These are phyloP conservation scores for Pseudomugil tenellus DNA, from an alignment of 2,797 vertebrate species.

Conservation along the genomic window DNA sequence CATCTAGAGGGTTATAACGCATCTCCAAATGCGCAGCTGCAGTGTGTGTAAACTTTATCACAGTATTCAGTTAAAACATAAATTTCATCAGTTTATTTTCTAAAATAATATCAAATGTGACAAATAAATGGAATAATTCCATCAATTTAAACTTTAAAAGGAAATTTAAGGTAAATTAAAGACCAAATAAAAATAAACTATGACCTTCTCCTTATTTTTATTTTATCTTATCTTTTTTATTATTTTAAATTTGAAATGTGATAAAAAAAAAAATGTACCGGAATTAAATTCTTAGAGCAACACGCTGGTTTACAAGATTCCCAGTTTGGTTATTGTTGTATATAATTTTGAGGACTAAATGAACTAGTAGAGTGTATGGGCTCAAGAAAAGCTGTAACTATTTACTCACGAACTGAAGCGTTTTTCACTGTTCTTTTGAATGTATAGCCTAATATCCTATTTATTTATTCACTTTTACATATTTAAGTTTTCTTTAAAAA, in stretches of 20 bases:
- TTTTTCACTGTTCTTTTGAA: not conserved
- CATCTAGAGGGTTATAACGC: slow-evolving; percentile 80
- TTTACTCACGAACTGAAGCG: too few relatives aligned
- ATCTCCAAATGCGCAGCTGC: not conserved
- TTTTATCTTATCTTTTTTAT: too few relatives aligned
- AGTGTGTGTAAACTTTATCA: slow-evolving; percentile 17
- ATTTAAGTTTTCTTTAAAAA: too few relatives aligned
- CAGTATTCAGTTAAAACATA: slow-evolving; percentile 23
- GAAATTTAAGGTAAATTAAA: not conserved
- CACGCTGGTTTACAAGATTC: too few relatives aligned
- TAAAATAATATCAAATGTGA: not conserved
- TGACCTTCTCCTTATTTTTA: not conserved
- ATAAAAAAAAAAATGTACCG: not conserved
- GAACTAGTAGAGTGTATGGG: too few relatives aligned
- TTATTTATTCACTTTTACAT: too few relatives aligned
- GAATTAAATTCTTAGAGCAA: too few relatives aligned
- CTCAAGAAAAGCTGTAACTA: too few relatives aligned
- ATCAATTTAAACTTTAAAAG: too few relatives aligned
- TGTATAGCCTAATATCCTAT: not conserved
- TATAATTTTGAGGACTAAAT: too few relatives aligned
- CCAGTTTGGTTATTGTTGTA: too few relatives aligned
- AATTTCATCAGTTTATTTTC: not conserved
- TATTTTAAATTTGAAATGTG: not conserved
- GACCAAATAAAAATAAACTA: not conserved
- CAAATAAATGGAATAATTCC: not conserved